These are phyloP conservation scores for Rhingia campestris DNA, from an alignment of 2,888 invertebrate species.

Conservation along the genomic window DNA sequence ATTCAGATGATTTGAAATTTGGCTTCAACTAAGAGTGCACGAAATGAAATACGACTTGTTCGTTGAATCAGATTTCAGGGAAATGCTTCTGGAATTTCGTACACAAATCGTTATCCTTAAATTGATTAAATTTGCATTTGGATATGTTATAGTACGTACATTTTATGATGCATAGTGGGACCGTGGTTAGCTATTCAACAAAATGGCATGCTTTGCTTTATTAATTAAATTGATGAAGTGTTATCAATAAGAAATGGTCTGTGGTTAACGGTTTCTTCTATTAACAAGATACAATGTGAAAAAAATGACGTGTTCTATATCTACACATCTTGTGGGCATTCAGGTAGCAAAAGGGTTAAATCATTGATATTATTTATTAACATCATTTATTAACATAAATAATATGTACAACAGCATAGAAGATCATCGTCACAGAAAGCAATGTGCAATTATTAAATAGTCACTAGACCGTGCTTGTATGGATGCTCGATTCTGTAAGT, in stretches of 20 bases:
- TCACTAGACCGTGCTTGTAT: no score
- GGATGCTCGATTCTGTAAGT: no score
- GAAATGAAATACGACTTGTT: slow-evolving; percentile 66
- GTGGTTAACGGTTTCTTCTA: background rate
- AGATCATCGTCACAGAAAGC: no score
- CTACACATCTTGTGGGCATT: no score
- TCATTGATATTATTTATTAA: no score
- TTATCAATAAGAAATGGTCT: background rate
- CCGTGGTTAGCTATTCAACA: slow-evolving; percentile 19
- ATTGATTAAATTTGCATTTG: slow-evolving; percentile 64
- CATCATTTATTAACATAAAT: no score
- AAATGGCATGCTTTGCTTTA: slow-evolving; percentile 12
- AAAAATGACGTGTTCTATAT: no score
- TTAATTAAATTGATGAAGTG: slow-evolving; percentile 41
- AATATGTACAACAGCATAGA: no score
- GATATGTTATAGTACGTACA: background rate
- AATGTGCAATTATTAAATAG: no score
- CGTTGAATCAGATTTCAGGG: slow-evolving; percentile 66
- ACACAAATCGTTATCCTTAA: slow-evolving; percentile 67
- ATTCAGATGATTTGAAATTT: slow-evolving; percentile 60
- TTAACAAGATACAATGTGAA: no score
- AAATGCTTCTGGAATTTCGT: slow-evolving; percentile 57
- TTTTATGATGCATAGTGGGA: slow-evolving; percentile 18
- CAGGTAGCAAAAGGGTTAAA: no score
- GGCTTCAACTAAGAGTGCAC: slow-evolving; percentile 30